phyloP scores from a whole-genome alignment of 2,888 invertebrate genomes.

The Bimastos eiseni region DNA sequence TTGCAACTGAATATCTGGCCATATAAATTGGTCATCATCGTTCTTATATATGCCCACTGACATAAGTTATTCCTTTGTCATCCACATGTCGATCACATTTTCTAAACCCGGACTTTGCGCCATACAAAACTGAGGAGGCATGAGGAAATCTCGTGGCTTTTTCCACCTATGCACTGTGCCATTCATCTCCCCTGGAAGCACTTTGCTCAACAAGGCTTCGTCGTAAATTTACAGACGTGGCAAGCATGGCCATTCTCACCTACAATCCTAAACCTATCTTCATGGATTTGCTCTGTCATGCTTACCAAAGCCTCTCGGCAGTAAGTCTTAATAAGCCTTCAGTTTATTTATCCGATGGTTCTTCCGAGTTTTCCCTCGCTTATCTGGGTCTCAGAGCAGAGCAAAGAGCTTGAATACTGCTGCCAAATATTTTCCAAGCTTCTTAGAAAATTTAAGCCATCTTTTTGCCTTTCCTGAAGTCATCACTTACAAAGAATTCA shows the following conservation, averaged over 20 bases:
- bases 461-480: not conserved
- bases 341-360: not conserved
- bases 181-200: constrained; percentile 13
- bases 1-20: not conserved
- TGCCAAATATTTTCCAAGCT: not conserved
- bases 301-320: not conserved
- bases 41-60: not conserved
- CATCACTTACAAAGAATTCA: not conserved
- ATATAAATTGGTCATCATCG: not conserved
- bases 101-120: not conserved
- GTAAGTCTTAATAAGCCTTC: constrained; percentile 5
- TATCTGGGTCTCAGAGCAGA: not conserved
- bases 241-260: constrained; percentile 6
- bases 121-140: constrained; percentile 7
- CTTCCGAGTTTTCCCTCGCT: not conserved
- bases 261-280: constrained; percentile 6
- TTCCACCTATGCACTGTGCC: constrained; percentile 3
- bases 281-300: not conserved
- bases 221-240: constrained; percentile 9
- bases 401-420: not conserved
- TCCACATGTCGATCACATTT: not conserved
- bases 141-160: not conserved
- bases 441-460: not conserved
- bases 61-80: not conserved
- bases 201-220: not conserved